phyloP scores from a whole-genome alignment of 2,113 vertebrate species.

The Reinhardtius hippoglossoides region DNA sequence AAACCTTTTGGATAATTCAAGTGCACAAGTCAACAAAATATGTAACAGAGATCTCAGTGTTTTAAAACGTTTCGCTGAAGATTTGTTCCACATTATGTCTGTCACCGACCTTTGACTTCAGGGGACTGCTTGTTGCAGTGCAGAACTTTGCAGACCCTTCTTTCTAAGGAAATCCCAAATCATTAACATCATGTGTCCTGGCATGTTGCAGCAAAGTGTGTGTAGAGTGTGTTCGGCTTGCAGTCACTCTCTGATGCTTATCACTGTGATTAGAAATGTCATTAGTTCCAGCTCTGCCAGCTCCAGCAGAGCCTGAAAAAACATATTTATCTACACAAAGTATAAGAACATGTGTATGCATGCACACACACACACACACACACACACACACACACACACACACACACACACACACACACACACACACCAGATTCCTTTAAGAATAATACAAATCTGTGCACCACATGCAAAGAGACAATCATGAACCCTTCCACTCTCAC shows the following conservation, averaged over 20 bases:
- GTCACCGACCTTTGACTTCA: neutral
- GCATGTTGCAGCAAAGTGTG: slow-evolving; percentile 57
- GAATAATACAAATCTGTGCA: slow-evolving; percentile 31
- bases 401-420: slow-evolving; percentile 6
- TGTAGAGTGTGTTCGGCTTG: slow-evolving; percentile 68
- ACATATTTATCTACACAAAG: slow-evolving; percentile 60
- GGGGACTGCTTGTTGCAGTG: slow-evolving; percentile 17
- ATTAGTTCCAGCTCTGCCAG: slow-evolving; percentile 76
- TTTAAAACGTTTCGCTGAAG: too few relatives aligned
- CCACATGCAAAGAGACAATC: slow-evolving; percentile 27
- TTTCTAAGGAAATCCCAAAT: slow-evolving; percentile 59
- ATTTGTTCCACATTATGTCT: neutral
- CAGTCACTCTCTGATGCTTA: slow-evolving; percentile 75
- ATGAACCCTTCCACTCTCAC: slow-evolving; percentile 29
- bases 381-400: slow-evolving; percentile 2
- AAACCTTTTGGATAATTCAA: too few relatives aligned
- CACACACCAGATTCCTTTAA: neutral
- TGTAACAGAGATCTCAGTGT: too few relatives aligned
- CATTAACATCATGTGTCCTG: slow-evolving; percentile 55
- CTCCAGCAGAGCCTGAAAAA: slow-evolving; percentile 68
- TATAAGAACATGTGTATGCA: slow-evolving; percentile 1
- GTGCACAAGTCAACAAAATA: too few relatives aligned
- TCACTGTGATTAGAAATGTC: slow-evolving; percentile 74
- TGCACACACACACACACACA: slow-evolving; percentile 8
- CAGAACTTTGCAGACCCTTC: slow-evolving; percentile 2